Evolutionary conservation across 2,797 vertebrate species (phyloP), one percentile per base, ranked within the genome.

Genomic region (Philypnodon macrostomus): DNA sequence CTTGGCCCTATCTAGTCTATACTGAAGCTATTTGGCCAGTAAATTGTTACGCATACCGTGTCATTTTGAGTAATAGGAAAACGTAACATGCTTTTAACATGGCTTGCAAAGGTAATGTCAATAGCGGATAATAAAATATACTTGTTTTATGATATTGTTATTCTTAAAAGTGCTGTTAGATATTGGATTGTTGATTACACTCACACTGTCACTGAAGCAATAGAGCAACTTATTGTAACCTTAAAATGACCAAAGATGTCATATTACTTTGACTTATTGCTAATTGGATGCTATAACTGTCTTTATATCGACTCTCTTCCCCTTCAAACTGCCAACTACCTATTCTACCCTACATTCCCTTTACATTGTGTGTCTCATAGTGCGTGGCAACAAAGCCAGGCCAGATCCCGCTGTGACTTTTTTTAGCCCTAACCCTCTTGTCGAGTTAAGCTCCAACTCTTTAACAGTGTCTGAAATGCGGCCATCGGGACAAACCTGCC

Each of bases 1-100:
- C 65, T 67, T 77, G 58, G 73, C 59, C 51, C 46, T 77, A 61
- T 59, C 42, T 66, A 68, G 71, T 63, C 47, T 73, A 75, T 62
- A 50, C 66, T 69, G 66, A 74, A 80, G 63, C 65, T 51, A n/a
- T n/a, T n/a, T n/a, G n/a, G n/a, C n/a, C n/a, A n/a, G n/a, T n/a
- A n/a, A n/a, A n/a, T n/a, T n/a, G n/a, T n/a, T n/a, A n/a, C n/a
- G n/a, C n/a, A n/a, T n/a, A n/a, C n/a, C n/a, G n/a, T n/a, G n/a
- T n/a, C n/a, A n/a, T n/a, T n/a, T n/a, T n/a, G n/a, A n/a, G n/a
- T n/a, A n/a, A n/a, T n/a, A n/a, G n/a, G n/a, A n/a, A n/a, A n/a
- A n/a, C n/a, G 21, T 3, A 23, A 23, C 21, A 23, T 23, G 21
- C 21, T 35, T 4, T 36, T 4, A 5, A n/a, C 9, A 13, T n/a